These are phyloP conservation scores for Brachypteracias leptosomus DNA, from an alignment of 2,113 vertebrate genomes.

Conservation along the genomic window DNA sequence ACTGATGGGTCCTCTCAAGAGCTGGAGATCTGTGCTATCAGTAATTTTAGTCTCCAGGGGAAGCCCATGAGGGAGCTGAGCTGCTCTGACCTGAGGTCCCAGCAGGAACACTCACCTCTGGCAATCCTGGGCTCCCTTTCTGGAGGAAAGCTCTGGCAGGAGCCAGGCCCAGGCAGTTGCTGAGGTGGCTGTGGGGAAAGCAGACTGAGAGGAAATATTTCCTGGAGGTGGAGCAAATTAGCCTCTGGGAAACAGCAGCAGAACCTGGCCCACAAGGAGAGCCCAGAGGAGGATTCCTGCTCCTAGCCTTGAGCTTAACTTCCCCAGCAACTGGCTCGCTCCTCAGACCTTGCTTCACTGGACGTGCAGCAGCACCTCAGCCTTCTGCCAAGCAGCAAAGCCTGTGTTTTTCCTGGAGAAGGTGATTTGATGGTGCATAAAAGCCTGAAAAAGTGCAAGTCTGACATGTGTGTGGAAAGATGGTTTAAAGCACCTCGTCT, in stretches of 20 bases:
- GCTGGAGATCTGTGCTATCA: background rate
- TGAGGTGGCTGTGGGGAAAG: background rate
- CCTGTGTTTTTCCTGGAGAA: background rate
- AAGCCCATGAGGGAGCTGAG: background rate
- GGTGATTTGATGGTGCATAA: background rate
- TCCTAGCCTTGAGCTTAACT: background rate
- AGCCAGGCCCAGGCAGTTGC: background rate
- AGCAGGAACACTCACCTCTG: background rate
- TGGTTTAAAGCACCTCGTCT: background rate
- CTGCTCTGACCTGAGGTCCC: background rate
- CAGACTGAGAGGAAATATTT: background rate
- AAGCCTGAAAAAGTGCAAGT: accelerated
- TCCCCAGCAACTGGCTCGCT: background rate
- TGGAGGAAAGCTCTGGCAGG: background rate
- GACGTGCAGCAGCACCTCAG: background rate
- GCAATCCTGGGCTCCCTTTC: background rate
- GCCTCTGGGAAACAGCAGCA: background rate
- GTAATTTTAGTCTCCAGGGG: background rate
- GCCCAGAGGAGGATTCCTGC: background rate
- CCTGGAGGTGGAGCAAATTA: background rate
- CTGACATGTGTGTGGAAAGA: accelerated
- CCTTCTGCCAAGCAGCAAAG: background rate
- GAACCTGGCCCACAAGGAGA: background rate
- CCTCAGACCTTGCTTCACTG: accelerated
- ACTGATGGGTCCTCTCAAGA: background rate